Percentiles rank a stretch among this genome's conserved stretches.
Conservation (phyloP, 2,888 invertebrate species). For the Sphaeridia pumilis region DNA sequence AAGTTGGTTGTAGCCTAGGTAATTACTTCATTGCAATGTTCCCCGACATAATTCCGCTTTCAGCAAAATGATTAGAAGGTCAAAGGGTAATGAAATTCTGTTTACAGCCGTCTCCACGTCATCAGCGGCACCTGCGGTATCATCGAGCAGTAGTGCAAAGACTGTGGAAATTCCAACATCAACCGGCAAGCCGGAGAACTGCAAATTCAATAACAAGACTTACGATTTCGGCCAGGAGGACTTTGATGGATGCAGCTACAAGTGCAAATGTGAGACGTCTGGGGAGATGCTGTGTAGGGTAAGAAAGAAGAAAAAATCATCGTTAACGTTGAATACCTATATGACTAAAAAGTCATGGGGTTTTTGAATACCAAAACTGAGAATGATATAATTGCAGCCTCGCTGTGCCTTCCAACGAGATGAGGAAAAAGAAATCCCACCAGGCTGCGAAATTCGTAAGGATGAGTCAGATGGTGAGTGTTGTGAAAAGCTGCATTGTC, state of each 20-base stretch:
- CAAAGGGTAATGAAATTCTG: too few species aligned
- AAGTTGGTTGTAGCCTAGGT: slow-evolving; percentile 33
- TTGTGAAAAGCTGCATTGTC: slow-evolving; percentile 34
- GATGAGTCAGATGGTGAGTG: slow-evolving; percentile 33
- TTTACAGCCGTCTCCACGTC: background rate
- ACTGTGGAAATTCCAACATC: too few species aligned
- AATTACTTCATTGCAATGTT: background rate
- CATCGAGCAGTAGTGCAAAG: too few species aligned
- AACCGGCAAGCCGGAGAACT: slow-evolving; percentile 36
- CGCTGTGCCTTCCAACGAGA: slow-evolving; percentile 33
- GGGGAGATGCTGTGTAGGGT: slow-evolving; percentile 39
- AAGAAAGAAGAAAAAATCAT: slow-evolving; percentile 9
- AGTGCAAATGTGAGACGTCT: slow-evolving; percentile 38
- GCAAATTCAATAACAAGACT: slow-evolving; percentile 38
- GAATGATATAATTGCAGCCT: slow-evolving; percentile 26
- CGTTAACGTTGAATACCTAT: too few species aligned
- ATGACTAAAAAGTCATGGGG: too few species aligned
- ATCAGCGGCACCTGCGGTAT: slow-evolving; percentile 1
- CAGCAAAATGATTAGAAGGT: background rate
- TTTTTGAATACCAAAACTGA: too few species aligned
- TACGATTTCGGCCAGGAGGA: slow-evolving; percentile 38
- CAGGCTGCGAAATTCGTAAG: slow-evolving; percentile 33
- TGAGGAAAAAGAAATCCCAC: slow-evolving; percentile 32
- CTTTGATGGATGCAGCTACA: slow-evolving; percentile 38
- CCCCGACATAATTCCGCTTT: background rate